Base-by-base conservation (phyloP, 2,113 vertebrate genomes). In the Hyaena hyaena region DNA sequence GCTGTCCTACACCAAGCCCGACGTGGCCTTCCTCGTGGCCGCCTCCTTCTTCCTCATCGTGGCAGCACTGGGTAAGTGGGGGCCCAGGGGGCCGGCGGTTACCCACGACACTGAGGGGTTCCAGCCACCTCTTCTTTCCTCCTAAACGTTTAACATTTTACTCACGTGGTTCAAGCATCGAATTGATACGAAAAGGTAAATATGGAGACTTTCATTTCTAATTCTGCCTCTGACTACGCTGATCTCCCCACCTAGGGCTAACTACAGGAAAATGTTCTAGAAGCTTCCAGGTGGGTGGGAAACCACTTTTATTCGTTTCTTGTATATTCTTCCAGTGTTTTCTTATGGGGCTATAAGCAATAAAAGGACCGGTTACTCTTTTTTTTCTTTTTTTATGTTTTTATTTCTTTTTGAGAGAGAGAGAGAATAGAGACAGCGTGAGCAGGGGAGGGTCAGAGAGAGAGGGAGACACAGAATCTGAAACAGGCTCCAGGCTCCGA, bases 31-130 rank as follows among this genome's bases (percentile, higher is more conserved):
- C 97, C 99, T 99, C 19, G 98, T 98, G 8, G 97, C 99, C 0
- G 99, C 99, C 28, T 98, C 99, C 95, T 97, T 99, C 98, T 99
- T 99, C 97, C 99, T 99, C 88, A 79, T 99, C 0, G 85, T 99
- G 53, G 99, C 99, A 0, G 99, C 99, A 2, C 98, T 99, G 88
- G 99, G 99, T 99, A 94, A 99, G 99, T 98, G 4, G 33, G 19
- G 17, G 1, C 53, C 21, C 3, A 0, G 1, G 1, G 88, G 28
- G 24, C 33, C 65, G 2, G 66, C 3, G 2, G 17, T 23, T 76
- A 35, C 85, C 69, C 87, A 0, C 58, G 48, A 19, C 31, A 2
- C 0, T 1, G 4, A 8, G 8, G 14, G 14, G 17, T 0, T 0
- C 2, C 3, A 0, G 21, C 68, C 26, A 2, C 43, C 11, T 45